Conservation (phyloP, 2,113 vertebrate genomes). For the Oreocharis arfaki region DNA sequence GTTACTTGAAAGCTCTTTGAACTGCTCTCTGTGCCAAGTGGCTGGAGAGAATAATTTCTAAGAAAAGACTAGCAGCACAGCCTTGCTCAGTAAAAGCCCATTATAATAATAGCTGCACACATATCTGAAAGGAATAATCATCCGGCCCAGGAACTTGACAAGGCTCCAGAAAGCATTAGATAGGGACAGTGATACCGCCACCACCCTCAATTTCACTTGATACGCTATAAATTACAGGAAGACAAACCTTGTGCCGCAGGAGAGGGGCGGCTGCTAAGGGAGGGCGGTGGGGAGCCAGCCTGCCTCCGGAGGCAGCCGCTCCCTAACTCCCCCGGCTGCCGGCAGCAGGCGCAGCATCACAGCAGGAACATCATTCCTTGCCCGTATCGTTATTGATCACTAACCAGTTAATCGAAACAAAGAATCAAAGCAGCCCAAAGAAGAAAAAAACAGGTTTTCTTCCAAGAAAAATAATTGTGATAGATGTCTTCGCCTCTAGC, state of each 20-base stretch:
- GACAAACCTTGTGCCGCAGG: not conserved
- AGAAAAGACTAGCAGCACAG: not conserved
- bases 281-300: not conserved
- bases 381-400: not conserved
- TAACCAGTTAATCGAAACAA: not conserved
- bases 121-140: constrained; percentile 22
- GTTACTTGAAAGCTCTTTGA: constrained; percentile 3
- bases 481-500: not conserved
- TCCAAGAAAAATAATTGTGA: not conserved
- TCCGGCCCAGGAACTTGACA: not conserved
- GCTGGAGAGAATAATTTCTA: constrained; percentile 25
- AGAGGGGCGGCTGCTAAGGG: not conserved
- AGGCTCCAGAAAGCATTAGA: constrained; percentile 28
- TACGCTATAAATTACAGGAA: constrained; percentile 2
- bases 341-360: not conserved
- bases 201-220: constrained; percentile 15
- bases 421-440: not conserved
- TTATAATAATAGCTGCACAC: constrained; percentile 7
- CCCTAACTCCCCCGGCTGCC: not conserved
- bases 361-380: rapidly evolving
- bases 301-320: not conserved
- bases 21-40: not conserved
- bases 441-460: not conserved
- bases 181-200: not conserved
- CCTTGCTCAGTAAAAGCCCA: constrained; percentile 9